phyloP scores from a whole-genome alignment of 2,888 invertebrate genomes.

The Dugesia japonica region DNA sequence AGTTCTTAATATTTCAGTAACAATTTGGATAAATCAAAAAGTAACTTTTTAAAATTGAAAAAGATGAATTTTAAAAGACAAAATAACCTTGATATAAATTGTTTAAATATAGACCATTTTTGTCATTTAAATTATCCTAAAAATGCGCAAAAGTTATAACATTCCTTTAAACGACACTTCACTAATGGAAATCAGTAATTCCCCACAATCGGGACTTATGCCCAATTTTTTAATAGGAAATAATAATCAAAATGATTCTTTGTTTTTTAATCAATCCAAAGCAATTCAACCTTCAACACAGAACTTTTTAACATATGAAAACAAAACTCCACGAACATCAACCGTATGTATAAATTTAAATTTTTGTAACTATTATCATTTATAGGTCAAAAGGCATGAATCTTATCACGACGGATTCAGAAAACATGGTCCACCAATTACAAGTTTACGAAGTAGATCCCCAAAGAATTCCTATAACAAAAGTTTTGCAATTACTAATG shows the following conservation, averaged over 20 bases:
- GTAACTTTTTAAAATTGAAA: too few relatives aligned
- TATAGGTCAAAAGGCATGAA: background rate
- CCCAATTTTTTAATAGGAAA: background rate
- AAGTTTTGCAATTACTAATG: background rate
- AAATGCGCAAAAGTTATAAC: constrained; percentile 10
- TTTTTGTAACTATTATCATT: too few relatives aligned
- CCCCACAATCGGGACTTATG: background rate
- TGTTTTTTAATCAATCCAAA: background rate
- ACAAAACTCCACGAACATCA: background rate
- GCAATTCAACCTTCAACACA: background rate
- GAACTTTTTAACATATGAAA: background rate
- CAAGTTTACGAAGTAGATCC: background rate
- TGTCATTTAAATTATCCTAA: background rate
- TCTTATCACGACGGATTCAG: background rate
- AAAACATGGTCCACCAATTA: background rate
- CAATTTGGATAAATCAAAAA: too few relatives aligned
- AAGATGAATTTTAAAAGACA: too few relatives aligned
- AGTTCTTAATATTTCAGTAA: too few relatives aligned
- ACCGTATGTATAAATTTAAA: too few relatives aligned
- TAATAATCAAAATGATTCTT: background rate
- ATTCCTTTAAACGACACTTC: background rate
- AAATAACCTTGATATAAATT: too few relatives aligned
- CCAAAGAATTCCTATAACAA: background rate
- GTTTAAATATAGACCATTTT: too few relatives aligned
- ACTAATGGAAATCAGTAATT: background rate